Percentiles rank a stretch among this genome's conserved stretches.
phyloP scores from a whole-genome alignment of 2,113 vertebrate species.

The Ardeotis arabs region DNA sequence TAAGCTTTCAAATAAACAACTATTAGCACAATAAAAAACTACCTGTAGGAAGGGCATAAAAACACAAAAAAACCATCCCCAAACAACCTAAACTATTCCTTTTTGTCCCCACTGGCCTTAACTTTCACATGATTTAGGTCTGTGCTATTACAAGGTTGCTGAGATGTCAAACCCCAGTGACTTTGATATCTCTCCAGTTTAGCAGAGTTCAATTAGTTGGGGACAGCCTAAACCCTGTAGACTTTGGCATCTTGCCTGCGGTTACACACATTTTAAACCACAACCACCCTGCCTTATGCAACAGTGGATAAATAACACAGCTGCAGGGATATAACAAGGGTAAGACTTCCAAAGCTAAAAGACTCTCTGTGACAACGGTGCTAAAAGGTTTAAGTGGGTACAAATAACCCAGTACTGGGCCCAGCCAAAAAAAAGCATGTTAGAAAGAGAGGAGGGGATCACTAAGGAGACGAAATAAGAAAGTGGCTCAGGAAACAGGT shows the following conservation, averaged over 20 bases:
- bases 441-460: background rate
- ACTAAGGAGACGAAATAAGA: background rate
- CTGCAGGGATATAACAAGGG: background rate
- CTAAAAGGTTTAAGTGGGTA: constrained; percentile 11
- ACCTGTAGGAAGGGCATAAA: background rate
- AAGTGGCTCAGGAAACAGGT: background rate
- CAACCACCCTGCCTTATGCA: background rate
- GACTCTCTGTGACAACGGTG: background rate
- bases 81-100: background rate
- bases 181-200: background rate
- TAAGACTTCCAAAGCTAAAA: background rate
- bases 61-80: background rate
- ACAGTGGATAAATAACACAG: background rate
- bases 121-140: background rate
- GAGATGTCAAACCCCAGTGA: background rate
- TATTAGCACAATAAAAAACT: background rate
- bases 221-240: background rate
- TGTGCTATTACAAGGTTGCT: background rate
- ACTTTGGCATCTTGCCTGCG: background rate
- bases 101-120: background rate
- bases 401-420: background rate
- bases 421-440: background rate
- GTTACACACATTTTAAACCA: constrained; percentile 3
- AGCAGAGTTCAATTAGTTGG: background rate
- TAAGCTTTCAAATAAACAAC: background rate